These are phyloP conservation scores for Podarcis siculus DNA, from an alignment of 2,797 vertebrate species.

Conservation along the genomic window DNA sequence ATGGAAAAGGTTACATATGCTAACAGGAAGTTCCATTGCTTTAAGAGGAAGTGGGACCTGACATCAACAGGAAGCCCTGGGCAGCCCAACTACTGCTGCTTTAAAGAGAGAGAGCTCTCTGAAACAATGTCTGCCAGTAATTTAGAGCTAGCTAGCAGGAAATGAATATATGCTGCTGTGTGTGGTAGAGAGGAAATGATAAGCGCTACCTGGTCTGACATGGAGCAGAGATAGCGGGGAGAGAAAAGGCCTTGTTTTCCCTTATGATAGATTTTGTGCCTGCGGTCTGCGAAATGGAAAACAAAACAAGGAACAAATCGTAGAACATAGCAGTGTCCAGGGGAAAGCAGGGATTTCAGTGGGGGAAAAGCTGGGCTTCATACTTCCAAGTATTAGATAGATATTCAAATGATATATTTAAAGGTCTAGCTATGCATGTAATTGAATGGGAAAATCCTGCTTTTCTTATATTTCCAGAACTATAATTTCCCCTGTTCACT, in stretches of 20 bases:
- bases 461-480: neutral
- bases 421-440: neutral
- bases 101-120: conserved; percentile 70
- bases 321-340: conserved; percentile 39
- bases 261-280: conserved; percentile 40
- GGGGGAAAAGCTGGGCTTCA: conserved; percentile 36
- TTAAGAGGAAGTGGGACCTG: conserved; percentile 78
- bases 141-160: conserved; percentile 73
- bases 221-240: conserved; percentile 54
- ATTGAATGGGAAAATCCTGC: neutral
- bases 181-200: conserved; percentile 74
- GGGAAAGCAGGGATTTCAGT: conserved; percentile 31
- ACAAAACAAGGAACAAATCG: conserved; percentile 60
- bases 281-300: conserved; percentile 67
- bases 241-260: conserved; percentile 56
- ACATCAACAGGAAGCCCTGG: conserved; percentile 84
- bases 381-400: conserved; percentile 31
- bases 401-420: neutral
- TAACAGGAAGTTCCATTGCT: conserved; percentile 77
- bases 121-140: conserved; percentile 79
- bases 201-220: conserved; percentile 77
- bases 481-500: neutral
- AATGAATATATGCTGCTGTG: conserved; percentile 70
- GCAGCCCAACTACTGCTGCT: conserved; percentile 66
- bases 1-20: conserved; percentile 75